Evolutionary conservation across 2,113 vertebrate genomes (phyloP).

Genomic region (Aramus guarauna): DNA sequence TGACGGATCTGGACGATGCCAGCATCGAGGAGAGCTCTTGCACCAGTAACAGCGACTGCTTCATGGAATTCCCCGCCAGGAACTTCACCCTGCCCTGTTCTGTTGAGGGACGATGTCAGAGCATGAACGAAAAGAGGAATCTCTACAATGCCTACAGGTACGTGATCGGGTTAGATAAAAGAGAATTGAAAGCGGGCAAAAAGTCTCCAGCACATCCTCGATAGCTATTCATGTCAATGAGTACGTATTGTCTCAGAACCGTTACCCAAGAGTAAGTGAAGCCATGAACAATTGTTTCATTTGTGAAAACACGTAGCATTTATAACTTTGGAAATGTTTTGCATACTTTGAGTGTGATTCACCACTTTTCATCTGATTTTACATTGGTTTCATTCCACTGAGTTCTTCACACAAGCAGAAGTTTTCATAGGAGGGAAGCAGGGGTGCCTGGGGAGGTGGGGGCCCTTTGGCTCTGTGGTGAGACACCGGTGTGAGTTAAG

Average conservation of each 20-base stretch:
- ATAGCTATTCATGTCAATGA: neutral
- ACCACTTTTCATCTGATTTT: neutral
- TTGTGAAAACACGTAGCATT: neutral
- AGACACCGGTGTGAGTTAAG: neutral
- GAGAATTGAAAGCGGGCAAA: neutral
- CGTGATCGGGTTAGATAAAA: neutral
- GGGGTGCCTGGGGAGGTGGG: neutral
- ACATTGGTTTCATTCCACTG: neutral
- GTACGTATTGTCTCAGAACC: neutral
- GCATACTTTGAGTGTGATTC: neutral
- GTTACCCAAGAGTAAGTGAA: neutral
- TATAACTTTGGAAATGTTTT: neutral
- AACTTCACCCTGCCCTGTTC: constrained; percentile 86
- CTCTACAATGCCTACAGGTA: constrained; percentile 91
- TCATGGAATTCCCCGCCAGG: constrained; percentile 85
- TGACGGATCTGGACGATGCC: constrained; percentile 86
- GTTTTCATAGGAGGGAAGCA: neutral
- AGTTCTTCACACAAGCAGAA: neutral
- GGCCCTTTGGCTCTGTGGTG: neutral
- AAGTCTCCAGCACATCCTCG: neutral
- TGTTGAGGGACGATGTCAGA: constrained; percentile 79
- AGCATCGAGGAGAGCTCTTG: constrained; percentile 83
- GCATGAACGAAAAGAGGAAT: constrained; percentile 88
- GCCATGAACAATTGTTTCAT: neutral
- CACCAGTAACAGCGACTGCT: constrained; percentile 70